Evolutionary conservation across 1,140 invertebrate genomes (phyloP).

Genomic region (Paraescarpia echinospica): DNA sequence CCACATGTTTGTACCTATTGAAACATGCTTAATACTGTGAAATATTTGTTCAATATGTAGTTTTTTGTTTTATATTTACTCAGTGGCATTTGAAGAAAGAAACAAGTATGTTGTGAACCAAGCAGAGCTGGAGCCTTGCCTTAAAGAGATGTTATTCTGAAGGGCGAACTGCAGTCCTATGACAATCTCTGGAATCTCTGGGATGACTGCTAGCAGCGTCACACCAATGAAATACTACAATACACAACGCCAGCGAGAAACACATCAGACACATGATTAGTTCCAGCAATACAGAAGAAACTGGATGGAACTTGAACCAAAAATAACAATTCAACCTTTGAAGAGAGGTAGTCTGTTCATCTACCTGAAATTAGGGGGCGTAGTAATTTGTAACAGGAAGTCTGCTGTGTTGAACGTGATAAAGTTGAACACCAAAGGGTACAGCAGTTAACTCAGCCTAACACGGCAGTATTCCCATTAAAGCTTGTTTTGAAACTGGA

Average conservation of each 20-base stretch:
- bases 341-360: no score
- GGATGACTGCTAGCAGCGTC: conserved; percentile 45
- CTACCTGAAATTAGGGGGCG: no score
- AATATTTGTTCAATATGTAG: no score
- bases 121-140: conserved; percentile 31
- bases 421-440: no score
- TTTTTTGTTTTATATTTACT: not conserved
- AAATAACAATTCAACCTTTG: not conserved
- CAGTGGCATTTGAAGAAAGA: not conserved
- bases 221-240: conserved; percentile 53
- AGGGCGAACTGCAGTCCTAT: conserved; percentile 54
- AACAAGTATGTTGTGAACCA: not conserved
- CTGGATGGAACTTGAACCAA: not conserved
- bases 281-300: not conserved
- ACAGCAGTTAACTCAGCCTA: no score
- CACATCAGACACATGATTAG: not conserved
- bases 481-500: no score
- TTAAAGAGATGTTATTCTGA: conserved; percentile 52
- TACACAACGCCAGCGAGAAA: not conserved
- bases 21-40: not conserved
- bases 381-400: no score
- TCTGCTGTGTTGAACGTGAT: no score
- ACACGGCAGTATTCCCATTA: no score
- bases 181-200: conserved; percentile 52
- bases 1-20: not conserved